phyloP scores from a whole-genome alignment of 1,140 invertebrate species.

The Saccostrea glomerata region DNA sequence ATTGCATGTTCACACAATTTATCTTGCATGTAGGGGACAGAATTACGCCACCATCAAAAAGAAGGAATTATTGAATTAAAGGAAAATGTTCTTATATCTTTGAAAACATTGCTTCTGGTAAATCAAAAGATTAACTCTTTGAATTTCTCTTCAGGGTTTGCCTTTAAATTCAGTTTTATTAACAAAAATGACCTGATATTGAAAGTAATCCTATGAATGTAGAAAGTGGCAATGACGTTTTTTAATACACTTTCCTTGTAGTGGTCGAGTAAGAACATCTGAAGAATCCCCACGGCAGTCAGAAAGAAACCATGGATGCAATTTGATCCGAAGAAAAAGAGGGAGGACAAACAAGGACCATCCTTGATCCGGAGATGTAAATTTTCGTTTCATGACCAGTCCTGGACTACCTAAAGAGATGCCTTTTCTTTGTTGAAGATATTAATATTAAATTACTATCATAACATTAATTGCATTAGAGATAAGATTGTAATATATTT shows the following conservation, averaged over 20 bases:
- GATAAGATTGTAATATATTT: neutral
- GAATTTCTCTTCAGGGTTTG: too few species aligned
- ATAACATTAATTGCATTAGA: neutral
- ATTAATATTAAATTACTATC: too few species aligned
- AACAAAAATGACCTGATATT: conserved; percentile 19
- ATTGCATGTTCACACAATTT: too few species aligned
- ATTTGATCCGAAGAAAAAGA: conserved; percentile 39
- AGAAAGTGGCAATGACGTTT: conserved; percentile 50
- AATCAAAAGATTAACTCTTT: too few species aligned
- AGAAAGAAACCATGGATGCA: conserved; percentile 44
- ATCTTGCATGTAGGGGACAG: too few species aligned
- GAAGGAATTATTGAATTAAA: too few species aligned
- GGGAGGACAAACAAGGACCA: conserved; percentile 55
- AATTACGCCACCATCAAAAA: too few species aligned
- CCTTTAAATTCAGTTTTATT: too few species aligned
- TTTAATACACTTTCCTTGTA: conserved; percentile 43
- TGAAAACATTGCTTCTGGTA: too few species aligned
- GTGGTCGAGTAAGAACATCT: conserved; percentile 46
- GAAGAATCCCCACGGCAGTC: conserved; percentile 48
- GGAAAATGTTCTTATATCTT: too few species aligned
- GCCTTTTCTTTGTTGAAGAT: too few species aligned
- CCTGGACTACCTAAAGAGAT: neutral
- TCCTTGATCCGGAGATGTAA: conserved; percentile 47
- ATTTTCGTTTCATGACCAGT: neutral
- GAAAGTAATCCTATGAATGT: conserved; percentile 45